phyloP scores from a whole-genome alignment of 2,888 invertebrate species.

The Allophyes oxyacanthae region DNA sequence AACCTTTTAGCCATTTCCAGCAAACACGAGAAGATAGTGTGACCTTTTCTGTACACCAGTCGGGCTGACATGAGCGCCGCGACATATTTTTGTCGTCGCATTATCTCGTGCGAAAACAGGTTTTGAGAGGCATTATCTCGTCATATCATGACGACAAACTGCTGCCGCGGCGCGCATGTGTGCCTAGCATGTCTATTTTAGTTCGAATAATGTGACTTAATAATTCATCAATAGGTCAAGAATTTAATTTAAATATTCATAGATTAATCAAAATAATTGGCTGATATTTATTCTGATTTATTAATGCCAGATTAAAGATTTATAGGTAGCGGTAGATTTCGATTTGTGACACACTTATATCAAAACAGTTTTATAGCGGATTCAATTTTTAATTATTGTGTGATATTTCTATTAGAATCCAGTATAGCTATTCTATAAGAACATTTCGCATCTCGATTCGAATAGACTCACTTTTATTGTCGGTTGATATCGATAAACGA shows the following conservation, averaged over 20 bases:
- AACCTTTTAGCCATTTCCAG: too few relatives aligned
- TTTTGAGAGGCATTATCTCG: too few relatives aligned
- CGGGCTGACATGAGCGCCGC: too few relatives aligned
- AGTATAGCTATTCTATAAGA: too few relatives aligned
- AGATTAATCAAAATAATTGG: constrained; percentile 26
- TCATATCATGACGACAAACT: too few relatives aligned
- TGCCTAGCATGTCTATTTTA: neutral
- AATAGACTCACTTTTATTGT: too few relatives aligned
- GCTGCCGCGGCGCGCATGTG: too few relatives aligned
- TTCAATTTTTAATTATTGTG: constrained; percentile 7
- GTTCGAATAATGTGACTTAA: constrained; percentile 6
- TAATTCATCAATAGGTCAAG: constrained; percentile 5
- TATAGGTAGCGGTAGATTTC: constrained; percentile 20
- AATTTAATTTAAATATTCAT: constrained; percentile 43
- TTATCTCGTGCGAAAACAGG: too few relatives aligned
- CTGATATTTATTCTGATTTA: constrained; percentile 16
- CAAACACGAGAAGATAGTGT: neutral
- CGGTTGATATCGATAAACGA: too few relatives aligned
- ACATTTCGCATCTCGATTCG: too few relatives aligned
- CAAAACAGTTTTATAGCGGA: neutral
- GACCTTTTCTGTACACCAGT: neutral
- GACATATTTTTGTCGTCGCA: too few relatives aligned
- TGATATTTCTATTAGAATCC: too few relatives aligned
- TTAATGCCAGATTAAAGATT: constrained; percentile 12
- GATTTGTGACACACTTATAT: constrained; percentile 9